phyloP scores from a whole-genome alignment of 2,113 vertebrate genomes.

The Peromyscus maniculatus region DNA sequence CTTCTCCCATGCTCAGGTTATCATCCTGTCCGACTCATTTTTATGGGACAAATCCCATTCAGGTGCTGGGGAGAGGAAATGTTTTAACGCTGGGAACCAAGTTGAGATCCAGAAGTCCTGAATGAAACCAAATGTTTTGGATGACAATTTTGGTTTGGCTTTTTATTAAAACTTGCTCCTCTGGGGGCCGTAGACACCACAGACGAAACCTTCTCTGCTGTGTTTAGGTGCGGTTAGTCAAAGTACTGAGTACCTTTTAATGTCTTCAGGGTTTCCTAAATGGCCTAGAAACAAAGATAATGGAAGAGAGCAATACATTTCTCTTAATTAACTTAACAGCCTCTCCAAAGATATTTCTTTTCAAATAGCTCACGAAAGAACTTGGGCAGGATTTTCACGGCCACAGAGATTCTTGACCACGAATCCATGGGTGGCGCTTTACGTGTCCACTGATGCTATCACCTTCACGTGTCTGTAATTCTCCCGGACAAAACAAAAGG shows the following conservation, averaged over 20 bases:
- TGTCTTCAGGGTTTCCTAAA: constrained; percentile 74
- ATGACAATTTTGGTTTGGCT: constrained; percentile 19
- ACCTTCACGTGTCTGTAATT: constrained; percentile 65
- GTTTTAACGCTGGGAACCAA: constrained; percentile 23
- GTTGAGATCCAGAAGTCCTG: constrained; percentile 64
- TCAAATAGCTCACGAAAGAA: constrained; percentile 70
- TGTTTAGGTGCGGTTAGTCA: constrained; percentile 50
- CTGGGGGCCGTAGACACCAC: neutral
- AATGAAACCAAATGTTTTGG: constrained; percentile 41
- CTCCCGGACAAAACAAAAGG: constrained; percentile 51
- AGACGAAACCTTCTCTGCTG: constrained; percentile 16
- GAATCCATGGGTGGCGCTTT: constrained; percentile 67
- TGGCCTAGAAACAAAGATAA: constrained; percentile 63
- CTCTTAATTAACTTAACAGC: constrained; percentile 37
- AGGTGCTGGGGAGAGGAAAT: constrained; percentile 42
- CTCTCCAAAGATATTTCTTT: constrained; percentile 74
- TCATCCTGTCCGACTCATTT: neutral
- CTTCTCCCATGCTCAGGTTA: neutral
- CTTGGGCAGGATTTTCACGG: constrained; percentile 71
- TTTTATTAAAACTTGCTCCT: constrained; percentile 68
- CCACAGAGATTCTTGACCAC: constrained; percentile 55
- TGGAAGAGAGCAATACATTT: constrained; percentile 56
- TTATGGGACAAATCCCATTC: constrained; percentile 11
- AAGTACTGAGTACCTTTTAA: constrained; percentile 12
- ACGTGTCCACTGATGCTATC: constrained; percentile 37